Evolutionary conservation across 23 tunicate species (phyloP), one percentile per base, ranked within the genome.

Genomic region (Oikopleura albicans): DNA sequence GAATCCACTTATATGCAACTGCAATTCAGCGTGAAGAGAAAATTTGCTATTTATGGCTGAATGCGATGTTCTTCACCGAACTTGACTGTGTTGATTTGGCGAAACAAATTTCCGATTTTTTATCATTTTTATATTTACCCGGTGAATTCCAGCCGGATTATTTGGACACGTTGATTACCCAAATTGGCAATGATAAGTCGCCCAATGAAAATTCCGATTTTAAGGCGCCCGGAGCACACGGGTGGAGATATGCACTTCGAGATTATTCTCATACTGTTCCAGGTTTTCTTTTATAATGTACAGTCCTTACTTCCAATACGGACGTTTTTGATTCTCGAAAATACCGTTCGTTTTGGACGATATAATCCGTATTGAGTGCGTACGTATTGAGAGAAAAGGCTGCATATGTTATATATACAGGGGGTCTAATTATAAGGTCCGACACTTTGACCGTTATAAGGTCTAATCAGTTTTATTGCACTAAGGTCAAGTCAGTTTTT

Each of bases 31-130:
- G 63, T 22, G 79, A 29, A 71, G 35, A 71, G 4, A 71, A 29
- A 71, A 31, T 29, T 71, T 34, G 28, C 31, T 71, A 71, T 71
- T 12, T 71, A 71, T 71, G 79, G 79, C 79, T 71, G 79, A 12
- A 16, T 71, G 79, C 79, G 28, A 4, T 71, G 4, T 29, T 22
- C 37, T 71, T 71, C 35, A 12, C 79, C 37, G 79, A 71, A 37
- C 79, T 16, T 22, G 79, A 71, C 35, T 71, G 79, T 71, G 34
- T 12, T 22, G 79, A 12, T 2, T 4, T 29, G 34, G 79, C 79
- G 33, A 27, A 71, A 71, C 35, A 16, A 16, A 16, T 71, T 12
- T 29, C 34, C 28, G 79, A 71, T 31, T 71, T 71, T 29, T 71
- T 29, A 12, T 22, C 28, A 2, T 71, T 71, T 37, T 29, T 71